Evolutionary conservation across 1,140 invertebrate species (phyloP), one percentile per base, ranked within the genome.

Genomic region (Episyrphus balteatus): DNA sequence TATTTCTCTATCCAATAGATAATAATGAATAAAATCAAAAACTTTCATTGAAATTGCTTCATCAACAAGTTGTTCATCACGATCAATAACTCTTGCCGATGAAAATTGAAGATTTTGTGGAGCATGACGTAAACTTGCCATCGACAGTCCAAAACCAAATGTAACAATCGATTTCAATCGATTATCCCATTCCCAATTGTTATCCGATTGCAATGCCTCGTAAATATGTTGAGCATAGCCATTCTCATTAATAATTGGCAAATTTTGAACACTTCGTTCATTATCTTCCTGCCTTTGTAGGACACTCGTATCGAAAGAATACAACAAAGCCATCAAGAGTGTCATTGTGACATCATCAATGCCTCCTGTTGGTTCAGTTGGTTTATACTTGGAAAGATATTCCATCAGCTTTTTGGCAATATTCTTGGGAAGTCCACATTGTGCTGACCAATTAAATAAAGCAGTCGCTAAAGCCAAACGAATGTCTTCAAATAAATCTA

Each of bases 381-480:
- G 67, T 47, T 78, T 77, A 11, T 70, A 59, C 52, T 61, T 75
- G 39, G 56, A 65, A 51, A 58, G 31, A 15, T 58, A 50, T 14
- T 69, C 58, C 11, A 69, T 42, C 11, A 72, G 40, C 51, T 72
- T 69, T 34, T 79, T 66, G 9, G 82, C 74, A 18, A 75, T 72
- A 39, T 75, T 64, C 56, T 79, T 78, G 14, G 74, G 77, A 12
- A 96, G 68, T 2, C 85, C 83, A 36, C 78, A 77, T 62, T 98
- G 92, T 11, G 88, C 88, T 0, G 90, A 81, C 75, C 85, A 88
- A 49, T 85, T 78, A 59, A 90, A 96, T 2, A 97, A 67, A 46
- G 88, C 84, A 55, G 92, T 88, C 1, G 88, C 88, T 21, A 96
- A 65, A 34, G 83, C 75, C 52, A 84, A 77, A 57, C 84, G 76